Evolutionary conservation across 2,888 invertebrate genomes (phyloP), one percentile per base, ranked within the genome.

Genomic region (Pristionchus japonicus): DNA sequence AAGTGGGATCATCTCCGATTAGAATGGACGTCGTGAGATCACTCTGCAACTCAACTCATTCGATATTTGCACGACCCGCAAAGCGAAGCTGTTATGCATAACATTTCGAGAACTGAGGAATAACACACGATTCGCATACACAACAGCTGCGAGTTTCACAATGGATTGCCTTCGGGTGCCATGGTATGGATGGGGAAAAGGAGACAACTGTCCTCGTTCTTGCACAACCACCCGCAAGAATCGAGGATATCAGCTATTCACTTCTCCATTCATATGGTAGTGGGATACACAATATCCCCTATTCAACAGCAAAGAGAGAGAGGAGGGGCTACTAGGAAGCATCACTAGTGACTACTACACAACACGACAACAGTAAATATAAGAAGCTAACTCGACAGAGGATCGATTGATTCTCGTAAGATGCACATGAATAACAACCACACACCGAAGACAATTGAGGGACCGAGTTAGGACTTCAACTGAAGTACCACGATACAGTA

Each of bases 1-100:
- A 43, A 3, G 27, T 6, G 0, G 17, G 49, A 13, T 88, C 88
- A 23, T 88, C 83, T 11, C 77, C 77, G 13, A 17, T 83, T 31
- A 88, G 82, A 82, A 88, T 88, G n/a, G 88, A 49, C 15, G 88
- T 49, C 1, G 47, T 74, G 67, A 88, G 88, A 67, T 88, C 88
- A 43, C 77, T 88, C 88, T 88, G 83, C 9, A 77, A 77, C 11
- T 17, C 27, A 6, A 83, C 0, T 17, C 23, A 57, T 83, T 49
- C 27, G 11, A 57, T 9, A 57, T 7, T 23, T 34, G 57, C 57
- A 83, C 0, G 37, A 49, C 15, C 15, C 31, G 11, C n/a, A 23
- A 80, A 80, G 47, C 47, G 77, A 77, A 20, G n/a, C 20, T 80
- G 80, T 47, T 47, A 27, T 80, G 80, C n/a, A 80, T n/a, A 43